A percentile compares a stretch with the other conserved stretches of the same genome.
Evolutionary conservation across 2,113 vertebrate genomes (phyloP).

Genomic region (Talpa occidentalis): DNA sequence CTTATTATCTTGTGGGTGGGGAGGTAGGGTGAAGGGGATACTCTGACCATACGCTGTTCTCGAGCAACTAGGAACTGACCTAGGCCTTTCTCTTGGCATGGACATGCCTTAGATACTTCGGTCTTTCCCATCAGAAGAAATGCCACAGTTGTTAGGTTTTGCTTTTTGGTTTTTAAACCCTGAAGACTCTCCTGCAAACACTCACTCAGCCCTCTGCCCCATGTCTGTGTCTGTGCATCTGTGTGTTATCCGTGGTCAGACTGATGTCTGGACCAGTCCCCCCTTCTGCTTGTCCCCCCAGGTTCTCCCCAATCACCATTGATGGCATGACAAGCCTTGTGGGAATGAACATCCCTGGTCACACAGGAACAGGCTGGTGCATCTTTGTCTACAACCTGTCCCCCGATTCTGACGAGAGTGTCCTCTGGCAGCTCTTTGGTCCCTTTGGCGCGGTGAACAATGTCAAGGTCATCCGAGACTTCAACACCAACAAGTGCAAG

Average conservation of each 20-base stretch:
- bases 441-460: slow-evolving; percentile 99
- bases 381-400: slow-evolving; percentile 99
- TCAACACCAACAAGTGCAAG: slow-evolving; percentile 99
- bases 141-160: slow-evolving; percentile 60
- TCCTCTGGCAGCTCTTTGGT: slow-evolving; percentile 99
- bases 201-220: slow-evolving; percentile 78
- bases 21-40: not conserved
- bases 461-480: slow-evolving; percentile 99
- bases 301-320: slow-evolving; percentile 99
- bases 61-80: not conserved
- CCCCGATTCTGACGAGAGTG: slow-evolving; percentile 99
- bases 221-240: slow-evolving; percentile 81
- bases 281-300: slow-evolving; percentile 87
- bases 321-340: slow-evolving; percentile 99
- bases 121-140: slow-evolving; percentile 56
- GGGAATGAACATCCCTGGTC: slow-evolving; percentile 99
- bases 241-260: slow-evolving; percentile 80
- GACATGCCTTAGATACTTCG: slow-evolving; percentile 9
- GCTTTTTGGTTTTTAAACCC: slow-evolving; percentile 73
- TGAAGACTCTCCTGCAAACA: slow-evolving; percentile 74
- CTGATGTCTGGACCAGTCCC: slow-evolving; percentile 82
- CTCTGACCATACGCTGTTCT: not conserved
- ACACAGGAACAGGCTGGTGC: slow-evolving; percentile 99
- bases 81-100: slow-evolving; percentile 46
- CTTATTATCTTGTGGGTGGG: not conserved